Base-by-base conservation (phyloP, 2,888 invertebrate genomes). In the Frankliniella fusca region DNA sequence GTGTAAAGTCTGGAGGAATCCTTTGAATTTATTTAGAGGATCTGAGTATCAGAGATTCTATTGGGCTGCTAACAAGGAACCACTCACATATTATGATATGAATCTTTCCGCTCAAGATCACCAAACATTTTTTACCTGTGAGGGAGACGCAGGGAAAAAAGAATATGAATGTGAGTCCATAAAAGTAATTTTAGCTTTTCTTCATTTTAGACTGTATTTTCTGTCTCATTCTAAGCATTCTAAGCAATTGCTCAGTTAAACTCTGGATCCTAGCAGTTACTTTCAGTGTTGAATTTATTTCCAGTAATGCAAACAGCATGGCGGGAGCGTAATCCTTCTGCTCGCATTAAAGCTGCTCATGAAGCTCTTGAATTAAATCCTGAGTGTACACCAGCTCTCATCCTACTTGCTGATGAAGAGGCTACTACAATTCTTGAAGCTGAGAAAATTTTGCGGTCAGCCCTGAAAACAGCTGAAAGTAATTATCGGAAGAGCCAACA, bases 81-180 rank as follows among this genome's bases (percentile, higher is more conserved):
- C 99, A 0, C 91, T 99, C 80, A 99, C 99, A 0, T 99, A 97
- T 89, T 98, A 99, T 88, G 99, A 99, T 87, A 98, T 99, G 98
- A 99, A 99, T 89, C 90, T 99, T 80, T 97, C 98, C 0, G 98
- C 99, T 28, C 98, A 99, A 89, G 99, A 99, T 89, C 99, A 99
- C 89, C 98, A 98, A 88, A 97, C 96, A 8, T 96, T 97, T 89
- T 97, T 97, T 87, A 97, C 96, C 0, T 96, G 97, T 88, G 97
- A 97, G 88, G 94, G 93, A 81, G 97, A 97, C 88, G 92, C 91
- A 1, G 94, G 95, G 54, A 95, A 94, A 88, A 93, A 94, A 7
- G 97, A 97, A 87, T 96, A 95, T 88, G 96, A 97, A 89, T 94
- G 92, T 92, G 87, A 87, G 88, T 85, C 49, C 80, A 27, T 81